phyloP scores from a whole-genome alignment of 2,888 invertebrate species.

The Panorpa germanica region DNA sequence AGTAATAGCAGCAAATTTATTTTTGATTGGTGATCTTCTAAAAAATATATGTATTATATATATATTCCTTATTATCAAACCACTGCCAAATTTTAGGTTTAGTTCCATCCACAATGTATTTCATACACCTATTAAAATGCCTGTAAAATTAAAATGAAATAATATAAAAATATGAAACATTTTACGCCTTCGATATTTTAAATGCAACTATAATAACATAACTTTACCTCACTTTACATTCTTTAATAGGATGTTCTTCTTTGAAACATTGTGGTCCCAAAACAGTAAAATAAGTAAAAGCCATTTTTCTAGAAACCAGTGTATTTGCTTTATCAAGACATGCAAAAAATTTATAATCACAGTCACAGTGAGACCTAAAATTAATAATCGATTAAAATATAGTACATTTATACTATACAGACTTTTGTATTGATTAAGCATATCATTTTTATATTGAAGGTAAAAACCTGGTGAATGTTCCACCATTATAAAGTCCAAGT shows the following conservation, averaged over 20 bases:
- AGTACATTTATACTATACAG: too few species aligned
- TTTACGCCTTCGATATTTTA: slow-evolving; percentile 12
- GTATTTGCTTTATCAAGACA: slow-evolving; percentile 40
- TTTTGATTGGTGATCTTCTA: too few species aligned
- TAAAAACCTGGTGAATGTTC: slow-evolving; percentile 40
- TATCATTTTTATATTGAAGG: slow-evolving; percentile 10
- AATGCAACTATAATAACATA: slow-evolving; percentile 18
- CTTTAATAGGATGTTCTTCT: slow-evolving; percentile 32
- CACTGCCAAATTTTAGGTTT: slow-evolving; percentile 35
- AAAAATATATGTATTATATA: too few species aligned
- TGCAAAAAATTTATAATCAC: slow-evolving; percentile 43
- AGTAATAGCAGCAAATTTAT: too few species aligned
- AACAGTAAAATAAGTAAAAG: slow-evolving; percentile 53
- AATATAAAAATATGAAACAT: slow-evolving; percentile 11
- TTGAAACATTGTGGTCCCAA: slow-evolving; percentile 52
- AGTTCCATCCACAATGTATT: slow-evolving; percentile 30
- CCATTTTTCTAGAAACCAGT: slow-evolving; percentile 35
- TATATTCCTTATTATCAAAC: slow-evolving; percentile 37
- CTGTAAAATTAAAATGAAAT: slow-evolving; percentile 10
- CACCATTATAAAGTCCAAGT: slow-evolving; percentile 41
- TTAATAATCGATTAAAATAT: slow-evolving; percentile 5
- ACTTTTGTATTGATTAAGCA: too few species aligned
- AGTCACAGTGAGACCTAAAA: slow-evolving; percentile 46
- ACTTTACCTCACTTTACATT: slow-evolving; percentile 17
- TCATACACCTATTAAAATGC: slow-evolving; percentile 25